A percentile compares a stretch with the other conserved stretches of the same genome.
Evolutionary conservation across 1,140 invertebrate species (phyloP).

Genomic region (Drosophila pachea): DNA sequence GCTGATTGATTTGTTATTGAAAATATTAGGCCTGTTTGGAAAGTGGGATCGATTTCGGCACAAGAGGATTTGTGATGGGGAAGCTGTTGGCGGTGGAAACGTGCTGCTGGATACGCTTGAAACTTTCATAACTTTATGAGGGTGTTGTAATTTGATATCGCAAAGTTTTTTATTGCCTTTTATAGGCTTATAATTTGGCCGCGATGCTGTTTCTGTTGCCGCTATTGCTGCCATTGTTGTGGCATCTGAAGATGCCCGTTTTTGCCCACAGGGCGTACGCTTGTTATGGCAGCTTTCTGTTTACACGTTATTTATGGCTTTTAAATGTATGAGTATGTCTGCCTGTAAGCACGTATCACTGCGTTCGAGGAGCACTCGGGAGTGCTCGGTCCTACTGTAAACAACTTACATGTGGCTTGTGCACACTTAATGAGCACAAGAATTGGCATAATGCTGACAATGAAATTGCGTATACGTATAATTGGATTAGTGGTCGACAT

Average conservation of each 20-base stretch:
- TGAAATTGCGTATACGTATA: conserved; percentile 60
- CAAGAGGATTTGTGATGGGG: conserved; percentile 1
- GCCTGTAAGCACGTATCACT: conserved; percentile 43
- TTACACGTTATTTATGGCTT: conserved; percentile 76
- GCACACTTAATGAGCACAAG: conserved; percentile 66
- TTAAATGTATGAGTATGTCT: conserved; percentile 56
- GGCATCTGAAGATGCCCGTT: conserved; percentile 28
- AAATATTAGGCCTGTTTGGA: conserved; percentile 67
- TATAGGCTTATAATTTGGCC: conserved; percentile 77
- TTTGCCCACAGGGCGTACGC: conserved; percentile 53
- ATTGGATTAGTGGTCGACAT: conserved; percentile 56
- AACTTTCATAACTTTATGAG: conserved; percentile 77
- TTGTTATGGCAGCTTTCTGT: conserved; percentile 67
- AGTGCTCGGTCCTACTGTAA: conserved; percentile 51
- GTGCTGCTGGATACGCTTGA: conserved; percentile 72
- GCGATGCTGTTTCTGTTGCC: conserved; percentile 61
- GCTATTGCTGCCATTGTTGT: conserved; percentile 36
- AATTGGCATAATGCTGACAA: conserved; percentile 49
- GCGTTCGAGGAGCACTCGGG: conserved; percentile 1
- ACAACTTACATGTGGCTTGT: conserved; percentile 64
- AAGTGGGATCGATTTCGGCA: conserved; percentile 11
- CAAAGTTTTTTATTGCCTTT: conserved; percentile 76
- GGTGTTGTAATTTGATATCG: conserved; percentile 76
- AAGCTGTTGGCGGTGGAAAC: conserved; percentile 25
- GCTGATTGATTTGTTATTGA: conserved; percentile 76